Conservation (phyloP, 2,113 vertebrate species). For the Myiopsitta monachus region DNA sequence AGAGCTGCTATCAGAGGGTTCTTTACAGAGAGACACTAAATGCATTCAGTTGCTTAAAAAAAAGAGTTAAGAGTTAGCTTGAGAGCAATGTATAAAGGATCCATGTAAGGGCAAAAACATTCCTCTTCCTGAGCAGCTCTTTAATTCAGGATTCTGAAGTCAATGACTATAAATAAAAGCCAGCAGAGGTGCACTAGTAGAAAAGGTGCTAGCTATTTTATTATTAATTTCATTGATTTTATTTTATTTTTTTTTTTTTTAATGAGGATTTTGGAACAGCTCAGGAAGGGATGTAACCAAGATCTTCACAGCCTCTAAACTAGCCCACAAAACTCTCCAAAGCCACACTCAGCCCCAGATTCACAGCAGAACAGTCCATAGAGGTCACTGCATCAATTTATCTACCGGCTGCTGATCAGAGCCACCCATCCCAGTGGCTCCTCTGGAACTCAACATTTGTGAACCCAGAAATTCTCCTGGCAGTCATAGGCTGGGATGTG, state of each 20-base stretch:
- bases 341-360: rapidly evolving
- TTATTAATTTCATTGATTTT: rapidly evolving
- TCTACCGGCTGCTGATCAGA: rapidly evolving
- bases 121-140: slow-evolving; percentile 35
- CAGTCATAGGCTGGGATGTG: not conserved
- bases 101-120: slow-evolving; percentile 38
- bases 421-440: not conserved
- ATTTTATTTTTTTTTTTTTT: too few relatives aligned
- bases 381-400: rapidly evolving
- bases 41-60: not conserved
- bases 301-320: not conserved
- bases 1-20: not conserved
- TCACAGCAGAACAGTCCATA: rapidly evolving
- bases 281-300: not conserved
- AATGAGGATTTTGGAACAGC: not conserved
- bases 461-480: not conserved
- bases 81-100: not conserved
- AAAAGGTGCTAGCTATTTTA: not conserved
- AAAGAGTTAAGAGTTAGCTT: not conserved
- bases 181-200: not conserved
- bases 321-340: not conserved
- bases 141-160: not conserved
- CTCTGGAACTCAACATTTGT: not conserved
- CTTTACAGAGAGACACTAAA: not conserved
- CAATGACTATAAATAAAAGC: not conserved